Base-by-base conservation (phyloP, 2,113 vertebrate genomes). In the Fregata magnificens region DNA sequence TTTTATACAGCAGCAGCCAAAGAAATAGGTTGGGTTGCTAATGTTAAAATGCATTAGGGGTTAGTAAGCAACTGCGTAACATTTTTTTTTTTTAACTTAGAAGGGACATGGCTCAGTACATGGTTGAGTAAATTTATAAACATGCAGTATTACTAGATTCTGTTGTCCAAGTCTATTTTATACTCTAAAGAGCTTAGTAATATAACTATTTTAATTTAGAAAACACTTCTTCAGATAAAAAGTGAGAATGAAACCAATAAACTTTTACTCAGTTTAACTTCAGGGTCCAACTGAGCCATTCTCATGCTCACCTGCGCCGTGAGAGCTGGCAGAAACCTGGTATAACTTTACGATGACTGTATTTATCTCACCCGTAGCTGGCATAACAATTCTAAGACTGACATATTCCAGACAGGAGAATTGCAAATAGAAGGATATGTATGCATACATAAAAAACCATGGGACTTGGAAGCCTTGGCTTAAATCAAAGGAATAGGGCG, bases 21-120 rank as follows among this genome's bases (percentile, higher is more conserved):
- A 95, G 67, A 80, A 82, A 96, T 82, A 95, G 89, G 66, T 88
- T 93, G 42, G n/a, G 82, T 82, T 90, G 50, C 71, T 45, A 82
- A 66, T 62, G 87, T 50, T 91, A 65, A 95, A 97, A 91, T 70
- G 9, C 11, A 11, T 87, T 66, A 70, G 58, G 56, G 70, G 52
- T 91, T 91, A 95, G 58, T 45, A 87, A 93, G 53, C 62, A 91
- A 87, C 70, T 76, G 36, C 3, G 1, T 36, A 79, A 71, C 31
- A 3, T 28, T 79, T 47, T 21, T 72, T 72, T 81, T 87, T 40
- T 78, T 82, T 28, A 65, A 53, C 59, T 86, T 91, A 49, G 49
- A 72, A 82, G 32, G 34, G 45, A 63, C 32, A 34, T 16, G 47
- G 73, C 66, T 91, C 34, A 44, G 29, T n/a, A 86, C 20, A 63